Evolutionary conservation across 2,113 vertebrate species (phyloP).

Genomic region (Nannobrachium achirus): DNA sequence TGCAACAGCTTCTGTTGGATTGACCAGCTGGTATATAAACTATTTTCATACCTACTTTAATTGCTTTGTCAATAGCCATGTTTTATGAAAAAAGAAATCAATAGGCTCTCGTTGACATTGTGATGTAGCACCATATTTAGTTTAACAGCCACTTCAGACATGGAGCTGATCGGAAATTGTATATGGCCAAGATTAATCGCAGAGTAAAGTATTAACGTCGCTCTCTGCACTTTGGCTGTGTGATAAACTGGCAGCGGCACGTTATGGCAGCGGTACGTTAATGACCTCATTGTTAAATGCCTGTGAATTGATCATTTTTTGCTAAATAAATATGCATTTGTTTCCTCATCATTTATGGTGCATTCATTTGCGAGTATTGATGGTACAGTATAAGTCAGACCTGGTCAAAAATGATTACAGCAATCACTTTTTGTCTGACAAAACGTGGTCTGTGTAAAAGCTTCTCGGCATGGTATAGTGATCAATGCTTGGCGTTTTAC

Average conservation of each 20-base stretch:
- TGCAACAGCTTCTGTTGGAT: conserved; percentile 16
- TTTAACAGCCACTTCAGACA: conserved; percentile 65
- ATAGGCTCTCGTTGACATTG: conserved; percentile 67
- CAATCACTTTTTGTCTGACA: conserved; percentile 36
- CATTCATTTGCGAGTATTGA: conserved; percentile 50
- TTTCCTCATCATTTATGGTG: conserved; percentile 64
- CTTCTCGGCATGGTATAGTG: conserved; percentile 27
- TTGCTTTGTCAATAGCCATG: conserved; percentile 76
- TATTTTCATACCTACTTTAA: conserved; percentile 72
- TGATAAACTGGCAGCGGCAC: conserved; percentile 75
- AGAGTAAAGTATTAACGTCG: conserved; percentile 59
- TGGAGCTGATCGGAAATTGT: conserved; percentile 56
- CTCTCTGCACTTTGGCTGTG: conserved; percentile 55
- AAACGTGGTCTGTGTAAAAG: conserved; percentile 54
- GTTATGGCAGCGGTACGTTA: no score
- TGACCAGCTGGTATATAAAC: conserved; percentile 57
- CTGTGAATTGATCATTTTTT: conserved; percentile 73
- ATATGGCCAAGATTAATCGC: conserved; percentile 75
- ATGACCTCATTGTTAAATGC: conserved; percentile 61
- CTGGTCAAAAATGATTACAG: conserved; percentile 25
- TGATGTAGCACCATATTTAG: conserved; percentile 76
- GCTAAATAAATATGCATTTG: conserved; percentile 70
- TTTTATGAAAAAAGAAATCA: conserved; percentile 74
- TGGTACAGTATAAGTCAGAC: conserved; percentile 58
- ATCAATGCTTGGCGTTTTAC: conserved; percentile 56